These are phyloP conservation scores for Eupithecia subumbrata DNA, from an alignment of 2,888 invertebrate genomes.

Conservation along the genomic window DNA sequence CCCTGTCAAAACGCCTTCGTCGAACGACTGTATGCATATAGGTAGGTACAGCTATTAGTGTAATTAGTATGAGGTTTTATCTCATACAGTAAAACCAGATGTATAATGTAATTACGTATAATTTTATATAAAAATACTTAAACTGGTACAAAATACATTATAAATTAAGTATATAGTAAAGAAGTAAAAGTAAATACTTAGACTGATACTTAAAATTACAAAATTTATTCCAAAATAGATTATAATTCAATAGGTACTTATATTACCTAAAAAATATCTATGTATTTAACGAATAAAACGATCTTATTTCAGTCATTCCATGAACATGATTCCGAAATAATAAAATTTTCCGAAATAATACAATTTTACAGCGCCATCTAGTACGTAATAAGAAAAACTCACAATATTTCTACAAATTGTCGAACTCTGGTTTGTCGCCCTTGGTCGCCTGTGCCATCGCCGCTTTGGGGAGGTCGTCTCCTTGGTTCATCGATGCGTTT, in stretches of 20 bases:
- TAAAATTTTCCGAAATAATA: neutral
- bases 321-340: neutral
- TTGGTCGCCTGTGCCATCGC: slow-evolving; percentile 90
- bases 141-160: neutral
- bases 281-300: too few relatives aligned
- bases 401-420: slow-evolving; percentile 86
- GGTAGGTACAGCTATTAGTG: too few relatives aligned
- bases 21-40: too few relatives aligned
- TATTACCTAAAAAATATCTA: neutral
- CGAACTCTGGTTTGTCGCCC: slow-evolving; percentile 88
- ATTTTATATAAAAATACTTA: neutral
- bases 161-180: neutral
- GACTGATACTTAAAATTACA: neutral
- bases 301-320: neutral
- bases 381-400: neutral
- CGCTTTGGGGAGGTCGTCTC: slow-evolving; percentile 93
- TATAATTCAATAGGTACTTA: neutral
- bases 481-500: slow-evolving; percentile 95
- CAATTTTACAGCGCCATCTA: neutral
- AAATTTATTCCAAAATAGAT: too few relatives aligned
- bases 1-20: too few relatives aligned
- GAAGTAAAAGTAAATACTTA: neutral
- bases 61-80: too few relatives aligned
- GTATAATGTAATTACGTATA: too few relatives aligned
- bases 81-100: too few relatives aligned